Evolutionary conservation across 1,140 invertebrate species (phyloP).

Genomic region (Pseudomyrmex flavicornis): DNA sequence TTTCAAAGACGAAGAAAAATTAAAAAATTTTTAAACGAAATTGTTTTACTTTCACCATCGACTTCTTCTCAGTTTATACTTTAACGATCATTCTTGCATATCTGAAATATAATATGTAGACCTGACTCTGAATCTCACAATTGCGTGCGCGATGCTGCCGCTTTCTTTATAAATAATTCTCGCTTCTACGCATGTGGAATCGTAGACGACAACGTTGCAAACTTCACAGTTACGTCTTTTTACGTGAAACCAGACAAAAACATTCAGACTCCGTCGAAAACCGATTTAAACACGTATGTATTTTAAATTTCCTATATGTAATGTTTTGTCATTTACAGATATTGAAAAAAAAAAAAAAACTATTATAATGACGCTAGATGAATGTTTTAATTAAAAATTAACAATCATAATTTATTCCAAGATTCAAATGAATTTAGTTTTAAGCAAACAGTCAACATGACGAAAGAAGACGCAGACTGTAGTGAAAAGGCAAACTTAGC

Average conservation of each 20-base stretch:
- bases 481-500: neutral
- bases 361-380: neutral
- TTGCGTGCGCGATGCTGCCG: too few relatives aligned
- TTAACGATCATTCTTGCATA: neutral
- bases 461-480: too few relatives aligned
- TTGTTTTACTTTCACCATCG: neutral
- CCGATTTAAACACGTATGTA: neutral
- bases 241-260: constrained; percentile 70
- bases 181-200: too few relatives aligned
- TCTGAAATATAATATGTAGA: neutral
- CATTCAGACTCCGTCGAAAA: constrained; percentile 62
- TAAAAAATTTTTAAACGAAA: neutral
- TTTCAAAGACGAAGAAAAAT: neutral
- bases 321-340: neutral
- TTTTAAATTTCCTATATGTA: neutral
- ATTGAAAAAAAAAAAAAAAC: neutral
- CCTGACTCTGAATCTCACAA: constrained; percentile 1
- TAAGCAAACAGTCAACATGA: neutral
- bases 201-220: constrained; percentile 44
- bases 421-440: neutral
- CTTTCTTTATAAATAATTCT: too few relatives aligned
- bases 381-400: neutral
- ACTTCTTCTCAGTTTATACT: neutral
- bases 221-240: constrained; percentile 70
- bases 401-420: neutral